Conservation (phyloP, 2,797 vertebrate genomes). For the Microchirus variegatus region DNA sequence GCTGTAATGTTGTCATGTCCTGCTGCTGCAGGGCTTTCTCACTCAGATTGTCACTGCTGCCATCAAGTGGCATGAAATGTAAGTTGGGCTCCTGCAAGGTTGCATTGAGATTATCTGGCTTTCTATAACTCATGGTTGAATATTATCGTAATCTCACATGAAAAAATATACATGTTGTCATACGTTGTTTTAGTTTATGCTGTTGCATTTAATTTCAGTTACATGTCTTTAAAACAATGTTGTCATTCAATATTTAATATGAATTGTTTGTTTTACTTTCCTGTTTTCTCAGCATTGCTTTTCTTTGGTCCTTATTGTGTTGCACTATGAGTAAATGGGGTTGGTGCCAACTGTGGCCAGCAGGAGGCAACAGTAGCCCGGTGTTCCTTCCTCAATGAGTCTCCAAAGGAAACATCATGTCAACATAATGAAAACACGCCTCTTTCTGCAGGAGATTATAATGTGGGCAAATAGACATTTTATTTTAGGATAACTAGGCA, state of each 20-base stretch:
- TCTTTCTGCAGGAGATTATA: constrained; percentile 67
- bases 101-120: not conserved
- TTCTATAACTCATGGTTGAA: not conserved
- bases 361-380: constrained; percentile 71
- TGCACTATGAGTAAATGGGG: not conserved
- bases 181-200: not conserved
- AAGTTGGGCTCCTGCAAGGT: not conserved
- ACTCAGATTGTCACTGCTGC: constrained; percentile 36
- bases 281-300: not conserved
- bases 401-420: constrained; percentile 64
- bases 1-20: not conserved
- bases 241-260: not conserved
- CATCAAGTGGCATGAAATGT: constrained; percentile 52
- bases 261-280: not conserved
- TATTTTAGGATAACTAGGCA: constrained; percentile 59
- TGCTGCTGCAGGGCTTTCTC: not conserved
- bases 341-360: constrained; percentile 46
- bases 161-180: not conserved
- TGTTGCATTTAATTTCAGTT: not conserved
- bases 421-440: constrained; percentile 66
- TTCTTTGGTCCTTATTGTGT: not conserved
- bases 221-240: not conserved
- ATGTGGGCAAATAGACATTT: constrained; percentile 63
- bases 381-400: constrained; percentile 42
- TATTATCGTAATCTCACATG: not conserved